These are phyloP conservation scores for Platyrinchus mystaceus DNA, from an alignment of 2,797 vertebrate species.

Conservation along the genomic window DNA sequence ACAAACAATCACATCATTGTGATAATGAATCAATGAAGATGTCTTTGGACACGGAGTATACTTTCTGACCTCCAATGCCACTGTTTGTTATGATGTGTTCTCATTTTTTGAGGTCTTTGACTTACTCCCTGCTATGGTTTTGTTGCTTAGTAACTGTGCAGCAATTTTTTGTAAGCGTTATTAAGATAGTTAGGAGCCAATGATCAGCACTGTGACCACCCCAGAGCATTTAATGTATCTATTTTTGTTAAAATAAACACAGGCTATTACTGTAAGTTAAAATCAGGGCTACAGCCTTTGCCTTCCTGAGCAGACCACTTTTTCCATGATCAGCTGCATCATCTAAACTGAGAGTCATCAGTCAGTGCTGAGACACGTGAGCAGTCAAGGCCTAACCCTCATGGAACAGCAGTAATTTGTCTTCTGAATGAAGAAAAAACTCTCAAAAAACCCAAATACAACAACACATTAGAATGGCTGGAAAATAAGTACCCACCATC, in stretches of 20 bases:
- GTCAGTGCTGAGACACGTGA: rapidly evolving
- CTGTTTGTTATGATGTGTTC: not conserved
- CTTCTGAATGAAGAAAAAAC: not conserved
- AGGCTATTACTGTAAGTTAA: not conserved
- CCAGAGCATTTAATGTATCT: not conserved
- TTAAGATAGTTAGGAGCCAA: not conserved
- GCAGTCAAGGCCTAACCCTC: not conserved
- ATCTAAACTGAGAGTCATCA: not conserved
- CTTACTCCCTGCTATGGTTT: not conserved
- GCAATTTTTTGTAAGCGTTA: not conserved
- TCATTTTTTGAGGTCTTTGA: not conserved
- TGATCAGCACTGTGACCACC: not conserved
- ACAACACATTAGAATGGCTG: not conserved
- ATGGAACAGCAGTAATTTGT: not conserved
- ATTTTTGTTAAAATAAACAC: not conserved
- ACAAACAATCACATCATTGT: not conserved
- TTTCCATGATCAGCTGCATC: not conserved
- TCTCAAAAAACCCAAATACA: rapidly evolving
- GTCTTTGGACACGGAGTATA: not conserved
- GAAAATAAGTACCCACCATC: not conserved
- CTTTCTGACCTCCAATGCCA: not conserved
- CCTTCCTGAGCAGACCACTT: not conserved
- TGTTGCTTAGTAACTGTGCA: not conserved
- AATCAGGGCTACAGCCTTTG: not conserved
- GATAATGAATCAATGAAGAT: not conserved